These are phyloP conservation scores for Larimichthys polyactis DNA, from an alignment of 2,113 vertebrate genomes.

Conservation along the genomic window DNA sequence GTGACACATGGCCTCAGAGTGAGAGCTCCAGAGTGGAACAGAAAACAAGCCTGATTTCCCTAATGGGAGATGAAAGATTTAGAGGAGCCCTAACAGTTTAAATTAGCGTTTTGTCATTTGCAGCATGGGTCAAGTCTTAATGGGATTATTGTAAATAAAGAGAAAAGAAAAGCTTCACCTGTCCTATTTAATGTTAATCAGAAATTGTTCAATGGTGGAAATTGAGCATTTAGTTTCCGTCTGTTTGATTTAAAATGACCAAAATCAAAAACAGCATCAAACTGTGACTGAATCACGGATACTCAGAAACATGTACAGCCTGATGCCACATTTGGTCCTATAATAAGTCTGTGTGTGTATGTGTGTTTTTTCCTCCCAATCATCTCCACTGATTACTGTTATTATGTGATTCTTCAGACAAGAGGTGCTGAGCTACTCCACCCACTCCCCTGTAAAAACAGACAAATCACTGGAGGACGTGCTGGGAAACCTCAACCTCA, in stretches of 20 bases:
- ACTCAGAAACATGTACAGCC: constrained; percentile 12
- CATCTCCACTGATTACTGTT: constrained; percentile 60
- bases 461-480: constrained; percentile 90
- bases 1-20: constrained; percentile 32
- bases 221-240: constrained; percentile 24
- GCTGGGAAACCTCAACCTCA: constrained; percentile 91
- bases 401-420: constrained; percentile 79
- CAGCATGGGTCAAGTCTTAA: constrained; percentile 1
- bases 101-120: constrained; percentile 28
- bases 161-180: not conserved
- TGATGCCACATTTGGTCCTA: constrained; percentile 13
- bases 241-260: constrained; percentile 23
- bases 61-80: constrained; percentile 41
- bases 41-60: constrained; percentile 1
- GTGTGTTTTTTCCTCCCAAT: not conserved
- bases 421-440: constrained; percentile 79
- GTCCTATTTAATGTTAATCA: constrained; percentile 10
- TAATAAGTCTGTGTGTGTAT: constrained; percentile 21
- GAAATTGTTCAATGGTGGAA: not conserved
- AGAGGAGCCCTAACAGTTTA: constrained; percentile 17
- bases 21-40: constrained; percentile 16
- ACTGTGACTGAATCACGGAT: constrained; percentile 21
- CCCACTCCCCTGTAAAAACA: constrained; percentile 82
- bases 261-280: constrained; percentile 29
- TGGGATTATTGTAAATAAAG: constrained; percentile 2